These are phyloP conservation scores for Speoplatyrhinus poulsoni DNA, from an alignment of 2,113 vertebrate species.

Conservation along the genomic window DNA sequence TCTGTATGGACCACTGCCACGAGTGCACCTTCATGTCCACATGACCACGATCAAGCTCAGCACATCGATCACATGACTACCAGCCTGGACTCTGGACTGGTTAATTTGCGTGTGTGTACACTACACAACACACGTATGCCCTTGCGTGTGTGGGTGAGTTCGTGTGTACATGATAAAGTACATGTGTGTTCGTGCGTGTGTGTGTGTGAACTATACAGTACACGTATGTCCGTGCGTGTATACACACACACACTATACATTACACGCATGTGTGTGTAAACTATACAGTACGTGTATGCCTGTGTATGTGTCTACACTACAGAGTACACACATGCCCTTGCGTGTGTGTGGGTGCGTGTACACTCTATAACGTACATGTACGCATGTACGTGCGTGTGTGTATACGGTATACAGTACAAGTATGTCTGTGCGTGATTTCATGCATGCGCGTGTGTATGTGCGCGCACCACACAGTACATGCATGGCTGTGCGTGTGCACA, in stretches of 20 bases:
- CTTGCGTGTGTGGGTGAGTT: not conserved
- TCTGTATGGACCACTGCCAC: not conserved
- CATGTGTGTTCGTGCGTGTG: not conserved
- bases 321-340: not conserved
- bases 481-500: not conserved
- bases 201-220: not conserved
- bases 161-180: not conserved
- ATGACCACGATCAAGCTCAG: slow-evolving; percentile 19
- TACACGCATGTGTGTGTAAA: not conserved
- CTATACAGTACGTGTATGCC: not conserved
- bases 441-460: not conserved
- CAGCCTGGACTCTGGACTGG: not conserved
- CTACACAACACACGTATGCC: not conserved
- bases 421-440: not conserved
- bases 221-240: not conserved
- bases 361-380: not conserved
- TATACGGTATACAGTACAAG: not conserved
- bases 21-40: slow-evolving; percentile 5
- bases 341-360: not conserved
- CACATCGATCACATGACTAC: slow-evolving; percentile 9
- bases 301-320: not conserved
- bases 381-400: slow-evolving; percentile 20
- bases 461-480: not conserved
- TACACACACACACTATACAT: not conserved
- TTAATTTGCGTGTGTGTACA: not conserved